Evolutionary conservation across 2,113 vertebrate genomes (phyloP), one percentile per base, ranked within the genome.

Genomic region (Trogon melanurus): DNA sequence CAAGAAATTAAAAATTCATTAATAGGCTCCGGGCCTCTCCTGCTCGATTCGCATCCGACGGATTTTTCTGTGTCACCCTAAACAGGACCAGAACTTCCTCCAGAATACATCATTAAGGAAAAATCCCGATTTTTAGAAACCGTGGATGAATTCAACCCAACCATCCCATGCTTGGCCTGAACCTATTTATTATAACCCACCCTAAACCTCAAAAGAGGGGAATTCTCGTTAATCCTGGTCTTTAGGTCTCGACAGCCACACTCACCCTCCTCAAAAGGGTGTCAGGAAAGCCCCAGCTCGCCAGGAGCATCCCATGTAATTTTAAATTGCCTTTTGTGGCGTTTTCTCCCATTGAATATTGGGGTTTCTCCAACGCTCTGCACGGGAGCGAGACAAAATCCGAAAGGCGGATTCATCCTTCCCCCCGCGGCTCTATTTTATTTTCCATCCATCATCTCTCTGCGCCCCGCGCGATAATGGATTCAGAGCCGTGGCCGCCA

Each of bases 321-420:
- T 78, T 78, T 58, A 2, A 16, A 23, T 57, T 14, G 6, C 12
- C 30, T 44, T 6, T 45, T 6, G 11, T 9, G 69, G 14, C 4
- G 0, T 65, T 75, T 87, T 5, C 25, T 56, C 26, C 44, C 20
- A 0, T 22, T 13, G 16, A 47, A 21, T 3, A 9, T 3, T 0
- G 0, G 20, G 60, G 48, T 56, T 21, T 20, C 26, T 20, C 6
- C 3, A 4, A 11, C 0, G 1, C 23, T 25, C 44, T 32, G 38
- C 1, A 0, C 12, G 20, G 57, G 53, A 41, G n/a, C 1, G 75
- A 27, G 0, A 65, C 12, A 14, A 20, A 12, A 21, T 8, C 12
- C 1, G 0, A 13, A 13, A 70, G 5, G 2, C 4, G 8, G 67
- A n/a, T 23, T 22, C 23, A 2, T 66, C 69, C 25, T 50, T 54